Conservation (phyloP, 2,797 vertebrate genomes). For the Argyrosomus regius region DNA sequence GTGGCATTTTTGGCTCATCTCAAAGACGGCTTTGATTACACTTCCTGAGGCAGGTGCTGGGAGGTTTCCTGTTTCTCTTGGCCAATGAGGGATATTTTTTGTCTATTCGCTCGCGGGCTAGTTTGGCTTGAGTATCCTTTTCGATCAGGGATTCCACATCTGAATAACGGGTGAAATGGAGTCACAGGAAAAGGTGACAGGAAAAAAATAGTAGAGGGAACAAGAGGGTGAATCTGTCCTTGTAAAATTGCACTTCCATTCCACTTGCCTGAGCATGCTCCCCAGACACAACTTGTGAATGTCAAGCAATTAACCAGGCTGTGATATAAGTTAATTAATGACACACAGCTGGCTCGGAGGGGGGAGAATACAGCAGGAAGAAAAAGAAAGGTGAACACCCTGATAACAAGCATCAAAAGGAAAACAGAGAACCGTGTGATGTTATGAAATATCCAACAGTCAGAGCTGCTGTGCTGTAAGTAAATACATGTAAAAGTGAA, state of each 20-base stretch:
- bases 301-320: conserved; percentile 71
- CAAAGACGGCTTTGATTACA: conserved; percentile 78
- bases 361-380: neutral
- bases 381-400: conserved; percentile 27
- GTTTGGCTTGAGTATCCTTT: conserved; percentile 55
- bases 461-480: conserved; percentile 16
- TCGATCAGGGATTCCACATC: conserved; percentile 54
- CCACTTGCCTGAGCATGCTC: conserved; percentile 56
- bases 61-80: conserved; percentile 73
- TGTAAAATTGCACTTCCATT: conserved; percentile 60
- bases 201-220: conserved; percentile 32
- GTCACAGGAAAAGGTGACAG: conserved; percentile 49
- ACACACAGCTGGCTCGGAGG: conserved; percentile 52
- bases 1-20: conserved; percentile 68
- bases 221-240: conserved; percentile 55
- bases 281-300: conserved; percentile 71
- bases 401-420: conserved; percentile 13
- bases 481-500: conserved; percentile 34
- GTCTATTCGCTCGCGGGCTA: conserved; percentile 47
- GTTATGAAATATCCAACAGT: conserved; percentile 16
- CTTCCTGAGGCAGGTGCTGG: conserved; percentile 79
- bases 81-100: conserved; percentile 69
- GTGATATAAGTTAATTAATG: conserved; percentile 76
- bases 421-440: neutral
- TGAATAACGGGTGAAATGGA: conserved; percentile 52